These are phyloP conservation scores for Empidonax traillii DNA, from an alignment of 2,113 vertebrate genomes.

Conservation along the genomic window DNA sequence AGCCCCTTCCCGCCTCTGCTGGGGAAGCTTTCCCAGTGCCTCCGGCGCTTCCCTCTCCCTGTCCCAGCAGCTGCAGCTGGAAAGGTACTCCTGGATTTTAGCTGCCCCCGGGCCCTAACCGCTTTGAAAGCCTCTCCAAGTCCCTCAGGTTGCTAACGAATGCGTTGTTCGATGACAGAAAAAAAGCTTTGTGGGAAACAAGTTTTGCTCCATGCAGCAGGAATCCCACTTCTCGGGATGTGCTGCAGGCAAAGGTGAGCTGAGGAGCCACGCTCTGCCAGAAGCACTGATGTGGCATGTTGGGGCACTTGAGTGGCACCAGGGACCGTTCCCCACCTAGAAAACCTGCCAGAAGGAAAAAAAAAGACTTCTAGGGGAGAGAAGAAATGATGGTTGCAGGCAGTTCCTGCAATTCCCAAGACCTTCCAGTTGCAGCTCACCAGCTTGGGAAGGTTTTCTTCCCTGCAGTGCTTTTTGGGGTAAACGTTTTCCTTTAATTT, in stretches of 20 bases:
- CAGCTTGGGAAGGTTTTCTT: not conserved
- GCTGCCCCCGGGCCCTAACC: not conserved
- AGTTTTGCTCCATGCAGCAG: not conserved
- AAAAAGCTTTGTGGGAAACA: not conserved
- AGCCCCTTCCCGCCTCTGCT: not conserved
- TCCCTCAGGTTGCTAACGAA: not conserved
- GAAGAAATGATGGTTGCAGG: too few species aligned
- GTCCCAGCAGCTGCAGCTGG: not conserved
- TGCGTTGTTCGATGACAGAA: not conserved
- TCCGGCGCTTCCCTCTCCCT: not conserved
- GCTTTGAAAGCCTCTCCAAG: not conserved
- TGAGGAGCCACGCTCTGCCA: not conserved
- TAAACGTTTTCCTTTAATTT: not conserved
- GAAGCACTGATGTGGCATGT: not conserved
- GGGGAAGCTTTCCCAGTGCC: not conserved
- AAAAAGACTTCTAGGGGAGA: not conserved
- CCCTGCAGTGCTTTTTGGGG: not conserved
- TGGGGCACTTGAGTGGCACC: not conserved
- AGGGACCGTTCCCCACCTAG: not conserved
- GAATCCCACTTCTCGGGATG: not conserved
- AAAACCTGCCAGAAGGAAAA: not conserved
- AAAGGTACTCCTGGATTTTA: rapidly evolving
- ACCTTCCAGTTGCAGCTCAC: not conserved
- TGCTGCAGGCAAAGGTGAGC: not conserved
- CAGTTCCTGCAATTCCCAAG: not conserved